Evolutionary conservation across 2,888 invertebrate genomes (phyloP).

Genomic region (Anthrax anthrax): DNA sequence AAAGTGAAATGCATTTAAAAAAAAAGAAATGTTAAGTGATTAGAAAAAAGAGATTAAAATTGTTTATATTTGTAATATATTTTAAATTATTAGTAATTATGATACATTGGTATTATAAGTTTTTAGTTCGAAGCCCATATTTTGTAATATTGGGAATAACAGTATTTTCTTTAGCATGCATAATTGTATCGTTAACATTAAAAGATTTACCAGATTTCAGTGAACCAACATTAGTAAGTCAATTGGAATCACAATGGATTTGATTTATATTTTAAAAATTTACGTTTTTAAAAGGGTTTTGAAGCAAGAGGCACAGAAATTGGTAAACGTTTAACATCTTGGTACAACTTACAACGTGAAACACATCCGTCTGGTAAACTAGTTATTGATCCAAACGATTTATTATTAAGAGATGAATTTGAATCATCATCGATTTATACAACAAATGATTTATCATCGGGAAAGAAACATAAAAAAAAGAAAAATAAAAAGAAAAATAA

Average conservation of each 20-base stretch:
- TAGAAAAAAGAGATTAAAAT: no score
- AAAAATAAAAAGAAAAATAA: conserved; percentile 21
- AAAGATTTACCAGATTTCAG: conserved; percentile 64
- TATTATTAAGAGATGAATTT: conserved; percentile 22
- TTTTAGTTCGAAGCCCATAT: conserved; percentile 53
- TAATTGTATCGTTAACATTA: conserved; percentile 48
- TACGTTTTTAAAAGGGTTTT: conserved; percentile 50
- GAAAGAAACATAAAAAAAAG: neutral
- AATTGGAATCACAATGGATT: neutral
- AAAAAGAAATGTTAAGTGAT: no score
- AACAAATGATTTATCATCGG: neutral
- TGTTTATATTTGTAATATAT: no score
- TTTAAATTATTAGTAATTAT: no score
- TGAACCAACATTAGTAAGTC: conserved; percentile 65
- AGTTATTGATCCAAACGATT: conserved; percentile 57
- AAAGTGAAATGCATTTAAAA: no score
- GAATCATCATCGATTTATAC: no score
- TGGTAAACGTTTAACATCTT: conserved; percentile 64
- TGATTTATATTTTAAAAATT: neutral
- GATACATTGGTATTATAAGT: conserved; percentile 46
- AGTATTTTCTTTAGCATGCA: conserved; percentile 48
- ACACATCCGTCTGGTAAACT: conserved; percentile 53
- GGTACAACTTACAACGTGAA: conserved; percentile 70
- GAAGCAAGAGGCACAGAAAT: conserved; percentile 80
- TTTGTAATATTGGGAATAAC: conserved; percentile 46